Evolutionary conservation across 2,888 invertebrate genomes (phyloP), one percentile per base, ranked within the genome.

Genomic region (Ceraclea dissimilis): DNA sequence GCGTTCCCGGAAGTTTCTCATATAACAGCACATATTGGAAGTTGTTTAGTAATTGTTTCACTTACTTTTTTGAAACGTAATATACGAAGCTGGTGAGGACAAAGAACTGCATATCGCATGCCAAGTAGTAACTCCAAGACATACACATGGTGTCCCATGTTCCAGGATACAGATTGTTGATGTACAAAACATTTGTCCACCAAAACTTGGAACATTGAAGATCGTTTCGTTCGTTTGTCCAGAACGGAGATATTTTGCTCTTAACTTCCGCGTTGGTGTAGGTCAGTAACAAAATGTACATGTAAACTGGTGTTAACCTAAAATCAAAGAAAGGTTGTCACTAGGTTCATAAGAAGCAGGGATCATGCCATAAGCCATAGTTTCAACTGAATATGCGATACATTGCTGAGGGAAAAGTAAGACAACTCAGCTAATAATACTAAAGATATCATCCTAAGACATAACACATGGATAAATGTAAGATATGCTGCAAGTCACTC

Each of bases 261-360:
- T 71, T 70, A 65, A 68, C 73, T 0, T 65, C 63, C n/a, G 68
- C 67, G 58, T 71, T 67, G 1, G 74, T 62, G 61, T 72, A 68
- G 1, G 69, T 60, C 20, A 75, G 60, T 46, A 73, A 65, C 20
- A 78, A 63, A 5, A 68, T 64, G 58, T 73, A 65, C 63, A 73
- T 63, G 60, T 76, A 76, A 0, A 72, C 66, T 5, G 78, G 78
- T 6, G 76, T 76, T 26, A 78, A 63, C 62, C 78, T 77, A 60
- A 48, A 65, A 66, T n/a, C n/a, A n/a, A n/a, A n/a, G n/a, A n/a
- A n/a, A n/a, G 17, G 54, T 44, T 44, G 11, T n/a, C n/a, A n/a
- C n/a, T n/a, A n/a, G n/a, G n/a, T n/a, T n/a, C n/a, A n/a, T n/a
- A n/a, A n/a, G n/a, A n/a, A n/a, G n/a, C n/a, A n/a, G n/a, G 11